A percentile compares a stretch with the other conserved stretches of the same genome.
These are phyloP conservation scores for Nemurella pictetii DNA, from an alignment of 2,888 invertebrate species.

Conservation along the genomic window DNA sequence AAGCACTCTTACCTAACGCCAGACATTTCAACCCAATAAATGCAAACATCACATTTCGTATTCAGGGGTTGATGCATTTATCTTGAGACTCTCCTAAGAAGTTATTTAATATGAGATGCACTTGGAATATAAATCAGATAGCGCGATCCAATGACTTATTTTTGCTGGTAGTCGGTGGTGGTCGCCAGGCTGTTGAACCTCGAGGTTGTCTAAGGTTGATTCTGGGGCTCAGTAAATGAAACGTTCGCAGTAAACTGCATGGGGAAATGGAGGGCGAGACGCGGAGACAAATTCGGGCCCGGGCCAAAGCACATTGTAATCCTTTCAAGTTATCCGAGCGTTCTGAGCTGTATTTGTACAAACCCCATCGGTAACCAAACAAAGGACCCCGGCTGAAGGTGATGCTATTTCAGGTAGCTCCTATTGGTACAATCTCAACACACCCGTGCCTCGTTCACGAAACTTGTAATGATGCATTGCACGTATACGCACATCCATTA, in stretches of 20 bases:
- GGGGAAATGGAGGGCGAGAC: neutral
- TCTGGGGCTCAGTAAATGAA: neutral
- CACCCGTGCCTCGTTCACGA: neutral
- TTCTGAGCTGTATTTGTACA: neutral
- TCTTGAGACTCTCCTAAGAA: neutral
- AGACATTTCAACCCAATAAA: neutral
- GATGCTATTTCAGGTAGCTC: neutral
- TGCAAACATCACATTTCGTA: neutral
- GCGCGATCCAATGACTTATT: neutral
- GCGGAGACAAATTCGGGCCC: neutral
- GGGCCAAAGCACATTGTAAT: neutral
- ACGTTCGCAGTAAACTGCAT: neutral
- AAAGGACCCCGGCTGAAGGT: neutral
- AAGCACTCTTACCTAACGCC: neutral
- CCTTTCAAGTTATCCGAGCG: neutral
- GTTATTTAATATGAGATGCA: neutral
- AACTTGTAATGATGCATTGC: neutral
- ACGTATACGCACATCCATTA: neutral
- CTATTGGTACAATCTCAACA: no score
- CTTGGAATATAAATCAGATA: neutral
- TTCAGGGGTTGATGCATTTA: neutral
- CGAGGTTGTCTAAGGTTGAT: neutral
- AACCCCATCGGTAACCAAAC: neutral
- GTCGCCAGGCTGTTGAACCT: neutral
- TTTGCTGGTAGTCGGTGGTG: neutral